Evolutionary conservation across 2,797 vertebrate species (phyloP).

Genomic region (Tachyglossus aculeatus): DNA sequence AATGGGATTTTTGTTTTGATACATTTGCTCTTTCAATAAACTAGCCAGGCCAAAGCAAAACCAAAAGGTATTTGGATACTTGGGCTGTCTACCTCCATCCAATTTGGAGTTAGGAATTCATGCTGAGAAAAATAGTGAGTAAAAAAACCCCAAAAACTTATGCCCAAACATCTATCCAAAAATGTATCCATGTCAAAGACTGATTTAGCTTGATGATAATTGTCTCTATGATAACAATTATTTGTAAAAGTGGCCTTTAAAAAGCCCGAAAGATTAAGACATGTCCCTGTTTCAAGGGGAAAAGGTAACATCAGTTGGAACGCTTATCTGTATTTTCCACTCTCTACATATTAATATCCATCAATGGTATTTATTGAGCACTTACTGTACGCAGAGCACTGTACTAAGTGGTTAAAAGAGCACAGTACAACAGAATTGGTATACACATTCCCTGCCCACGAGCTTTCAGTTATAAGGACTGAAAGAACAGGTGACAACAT

Average conservation of each 20-base stretch:
- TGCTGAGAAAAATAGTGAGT: background rate
- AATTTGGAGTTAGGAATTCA: background rate
- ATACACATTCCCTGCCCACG: too few relatives aligned
- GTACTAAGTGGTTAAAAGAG: too few relatives aligned
- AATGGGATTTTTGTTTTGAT: background rate
- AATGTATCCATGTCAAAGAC: background rate
- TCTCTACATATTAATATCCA: background rate
- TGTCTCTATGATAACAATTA: too few relatives aligned
- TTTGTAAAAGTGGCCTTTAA: too few relatives aligned
- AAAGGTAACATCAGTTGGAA: background rate
- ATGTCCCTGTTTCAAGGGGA: background rate
- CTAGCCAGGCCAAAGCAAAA: background rate
- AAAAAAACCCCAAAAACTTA: background rate
- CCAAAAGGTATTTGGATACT: constrained; percentile 2
- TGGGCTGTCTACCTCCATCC: background rate
- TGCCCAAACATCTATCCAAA: constrained; percentile 12
- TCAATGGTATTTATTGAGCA: too few relatives aligned
- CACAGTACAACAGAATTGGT: too few relatives aligned
- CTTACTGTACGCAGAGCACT: too few relatives aligned
- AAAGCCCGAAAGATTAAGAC: constrained; percentile 4
- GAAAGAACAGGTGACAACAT: too few relatives aligned
- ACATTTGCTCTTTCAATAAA: constrained; percentile 16
- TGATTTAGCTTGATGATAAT: background rate
- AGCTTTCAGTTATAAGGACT: too few relatives aligned
- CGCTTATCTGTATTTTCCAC: background rate